These are phyloP conservation scores for Limnothrissa miodon DNA, from an alignment of 2,113 vertebrate genomes.

Conservation along the genomic window DNA sequence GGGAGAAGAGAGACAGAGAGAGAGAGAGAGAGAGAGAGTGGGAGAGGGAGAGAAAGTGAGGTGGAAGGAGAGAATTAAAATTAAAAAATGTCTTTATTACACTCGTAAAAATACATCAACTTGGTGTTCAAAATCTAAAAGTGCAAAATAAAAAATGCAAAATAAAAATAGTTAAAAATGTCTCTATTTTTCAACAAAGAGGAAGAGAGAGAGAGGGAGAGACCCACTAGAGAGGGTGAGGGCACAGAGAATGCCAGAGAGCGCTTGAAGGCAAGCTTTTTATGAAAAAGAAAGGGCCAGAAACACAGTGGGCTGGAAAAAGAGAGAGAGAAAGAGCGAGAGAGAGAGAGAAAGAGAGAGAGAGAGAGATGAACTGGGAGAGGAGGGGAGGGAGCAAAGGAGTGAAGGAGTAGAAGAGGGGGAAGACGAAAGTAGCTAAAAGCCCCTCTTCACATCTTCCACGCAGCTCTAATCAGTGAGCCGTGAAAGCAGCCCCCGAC, in stretches of 20 bases:
- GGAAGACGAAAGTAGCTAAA: not conserved
- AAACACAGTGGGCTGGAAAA: not conserved
- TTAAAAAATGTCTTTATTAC: too few relatives aligned
- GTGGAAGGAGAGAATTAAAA: conserved; percentile 7
- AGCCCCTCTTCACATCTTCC: conserved; percentile 1
- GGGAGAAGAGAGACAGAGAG: too few relatives aligned
- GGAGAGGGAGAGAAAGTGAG: not conserved
- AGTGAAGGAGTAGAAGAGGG: not conserved
- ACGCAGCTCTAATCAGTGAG: not conserved
- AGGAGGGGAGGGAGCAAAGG: not conserved
- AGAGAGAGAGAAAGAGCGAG: not conserved
- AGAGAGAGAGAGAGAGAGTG: conserved; percentile 45
- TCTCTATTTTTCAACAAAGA: too few relatives aligned
- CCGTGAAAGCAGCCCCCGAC: conserved; percentile 1
- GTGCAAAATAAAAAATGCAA: too few relatives aligned
- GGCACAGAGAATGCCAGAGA: conserved; percentile 8
- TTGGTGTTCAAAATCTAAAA: too few relatives aligned
- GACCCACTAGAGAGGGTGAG: conserved; percentile 7
- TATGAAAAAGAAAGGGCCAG: not conserved
- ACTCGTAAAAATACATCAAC: too few relatives aligned
- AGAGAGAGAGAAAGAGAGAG: not conserved
- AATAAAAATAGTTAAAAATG: too few relatives aligned
- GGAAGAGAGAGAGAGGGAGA: conserved; percentile 3
- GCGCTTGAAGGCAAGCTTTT: not conserved
- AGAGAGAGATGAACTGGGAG: not conserved